Evolutionary conservation across 2,797 vertebrate genomes (phyloP).

Genomic region (Enteromius trimaculatus): DNA sequence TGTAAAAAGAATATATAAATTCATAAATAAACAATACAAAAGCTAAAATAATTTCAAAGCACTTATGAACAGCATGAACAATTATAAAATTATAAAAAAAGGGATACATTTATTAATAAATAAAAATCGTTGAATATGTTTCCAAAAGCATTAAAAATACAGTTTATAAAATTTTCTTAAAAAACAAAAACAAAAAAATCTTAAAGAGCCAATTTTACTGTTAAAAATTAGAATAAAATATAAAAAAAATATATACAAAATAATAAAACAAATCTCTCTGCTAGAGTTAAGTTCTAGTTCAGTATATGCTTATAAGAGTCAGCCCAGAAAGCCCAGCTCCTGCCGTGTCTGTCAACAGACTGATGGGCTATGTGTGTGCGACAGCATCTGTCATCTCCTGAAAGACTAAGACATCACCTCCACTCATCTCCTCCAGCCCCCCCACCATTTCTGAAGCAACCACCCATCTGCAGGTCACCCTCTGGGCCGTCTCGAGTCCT

Average conservation of each 20-base stretch:
- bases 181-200: neutral
- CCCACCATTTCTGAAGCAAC: conserved; percentile 25
- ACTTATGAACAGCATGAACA: neutral
- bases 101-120: neutral
- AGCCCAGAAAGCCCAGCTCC: neutral
- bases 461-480: conserved; percentile 37
- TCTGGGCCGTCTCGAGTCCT: conserved; percentile 1
- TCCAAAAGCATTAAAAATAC: neutral
- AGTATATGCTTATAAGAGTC: neutral
- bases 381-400: conserved; percentile 2
- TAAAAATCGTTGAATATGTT: neutral
- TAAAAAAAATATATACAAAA: neutral
- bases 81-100: neutral
- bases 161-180: neutral
- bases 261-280: no score
- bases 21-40: neutral
- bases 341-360: conserved; percentile 29
- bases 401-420: conserved; percentile 49
- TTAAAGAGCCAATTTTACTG: neutral
- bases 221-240: neutral
- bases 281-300: neutral
- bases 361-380: neutral
- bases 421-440: conserved; percentile 12
- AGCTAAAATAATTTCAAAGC: neutral
- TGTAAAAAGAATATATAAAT: neutral